A percentile compares a stretch with the other conserved stretches of the same genome.
Conservation (phyloP, 2,113 vertebrate species). For the Hucho hucho region DNA sequence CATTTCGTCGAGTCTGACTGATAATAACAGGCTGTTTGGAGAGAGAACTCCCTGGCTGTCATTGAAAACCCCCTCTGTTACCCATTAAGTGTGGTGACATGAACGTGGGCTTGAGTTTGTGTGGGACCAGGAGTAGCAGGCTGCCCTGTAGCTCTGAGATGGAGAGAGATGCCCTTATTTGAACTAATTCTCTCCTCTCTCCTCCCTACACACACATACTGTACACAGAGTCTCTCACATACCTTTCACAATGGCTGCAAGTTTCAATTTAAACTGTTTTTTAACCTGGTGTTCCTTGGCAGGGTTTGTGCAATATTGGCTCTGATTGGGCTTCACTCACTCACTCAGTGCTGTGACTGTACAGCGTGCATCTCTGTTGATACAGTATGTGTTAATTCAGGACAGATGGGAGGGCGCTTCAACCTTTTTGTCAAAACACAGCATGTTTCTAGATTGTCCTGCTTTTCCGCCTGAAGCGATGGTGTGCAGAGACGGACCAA, state of each 20-base stretch:
- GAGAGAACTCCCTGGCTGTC: not conserved
- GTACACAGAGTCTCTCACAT: not conserved
- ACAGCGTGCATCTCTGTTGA: not conserved
- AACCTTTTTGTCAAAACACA: conserved; percentile 8
- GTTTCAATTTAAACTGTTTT: not conserved
- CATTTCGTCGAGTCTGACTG: not conserved
- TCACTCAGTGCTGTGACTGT: not conserved
- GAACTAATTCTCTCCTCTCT: not conserved
- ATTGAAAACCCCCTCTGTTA: not conserved
- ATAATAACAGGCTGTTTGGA: not conserved
- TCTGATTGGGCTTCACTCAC: no score
- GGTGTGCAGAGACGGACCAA: conserved; percentile 15
- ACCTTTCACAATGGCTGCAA: not conserved
- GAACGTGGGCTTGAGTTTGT: not conserved
- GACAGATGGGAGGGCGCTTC: not conserved
- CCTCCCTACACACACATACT: not conserved
- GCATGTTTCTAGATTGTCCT: not conserved
- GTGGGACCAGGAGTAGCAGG: not conserved
- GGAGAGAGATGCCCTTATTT: conserved; percentile 14
- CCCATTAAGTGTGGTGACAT: not conserved
- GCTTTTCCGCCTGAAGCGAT: conserved; percentile 27
- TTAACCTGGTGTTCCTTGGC: not conserved
- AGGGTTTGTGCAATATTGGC: not conserved
- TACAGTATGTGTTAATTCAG: not conserved
- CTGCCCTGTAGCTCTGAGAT: not conserved